phyloP scores from a whole-genome alignment of 2,797 vertebrate species.

The Chaenodraco wilsoni region DNA sequence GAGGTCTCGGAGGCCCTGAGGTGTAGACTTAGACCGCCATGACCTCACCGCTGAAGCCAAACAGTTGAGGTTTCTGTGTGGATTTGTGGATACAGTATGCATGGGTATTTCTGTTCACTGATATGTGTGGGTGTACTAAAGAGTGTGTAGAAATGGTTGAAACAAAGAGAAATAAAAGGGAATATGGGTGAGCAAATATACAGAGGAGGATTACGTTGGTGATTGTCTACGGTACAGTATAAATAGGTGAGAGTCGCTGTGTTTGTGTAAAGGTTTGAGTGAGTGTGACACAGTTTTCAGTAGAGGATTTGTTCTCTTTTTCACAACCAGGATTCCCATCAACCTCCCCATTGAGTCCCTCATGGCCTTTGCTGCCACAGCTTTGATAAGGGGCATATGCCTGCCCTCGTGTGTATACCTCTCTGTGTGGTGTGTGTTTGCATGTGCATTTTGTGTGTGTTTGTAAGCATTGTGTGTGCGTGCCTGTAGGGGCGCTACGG shows the following conservation, averaged over 20 bases:
- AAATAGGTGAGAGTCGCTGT: constrained; percentile 15
- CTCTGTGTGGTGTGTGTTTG: constrained; percentile 27
- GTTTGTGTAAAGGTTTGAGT: constrained; percentile 29
- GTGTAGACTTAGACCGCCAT: constrained; percentile 64
- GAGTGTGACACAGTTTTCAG: constrained; percentile 31
- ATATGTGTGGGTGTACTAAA: constrained; percentile 34
- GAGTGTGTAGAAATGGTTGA: constrained; percentile 20
- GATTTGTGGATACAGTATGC: not conserved
- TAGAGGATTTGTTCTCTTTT: constrained; percentile 15
- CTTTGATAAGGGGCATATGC: constrained; percentile 60
- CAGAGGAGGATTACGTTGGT: constrained; percentile 19
- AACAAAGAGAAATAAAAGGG: constrained; percentile 30
- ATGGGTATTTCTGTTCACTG: constrained; percentile 23
- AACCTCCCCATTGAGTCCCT: constrained; percentile 46
- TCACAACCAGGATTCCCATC: constrained; percentile 48
- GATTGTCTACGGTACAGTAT: constrained; percentile 13
- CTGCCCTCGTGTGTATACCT: constrained; percentile 3
- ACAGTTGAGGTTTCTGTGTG: constrained; percentile 24
- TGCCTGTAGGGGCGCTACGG: constrained; percentile 26
- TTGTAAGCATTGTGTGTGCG: constrained; percentile 7
- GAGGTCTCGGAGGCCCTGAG: constrained; percentile 67
- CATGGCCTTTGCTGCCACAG: constrained; percentile 51
- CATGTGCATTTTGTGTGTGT: constrained; percentile 35
- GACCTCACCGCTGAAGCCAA: constrained; percentile 62
- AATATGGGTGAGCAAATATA: constrained; percentile 45